Percentiles rank a stretch among this genome's conserved stretches.
Conservation (phyloP, 1,140 invertebrate genomes). For the Bombus impatiens region DNA sequence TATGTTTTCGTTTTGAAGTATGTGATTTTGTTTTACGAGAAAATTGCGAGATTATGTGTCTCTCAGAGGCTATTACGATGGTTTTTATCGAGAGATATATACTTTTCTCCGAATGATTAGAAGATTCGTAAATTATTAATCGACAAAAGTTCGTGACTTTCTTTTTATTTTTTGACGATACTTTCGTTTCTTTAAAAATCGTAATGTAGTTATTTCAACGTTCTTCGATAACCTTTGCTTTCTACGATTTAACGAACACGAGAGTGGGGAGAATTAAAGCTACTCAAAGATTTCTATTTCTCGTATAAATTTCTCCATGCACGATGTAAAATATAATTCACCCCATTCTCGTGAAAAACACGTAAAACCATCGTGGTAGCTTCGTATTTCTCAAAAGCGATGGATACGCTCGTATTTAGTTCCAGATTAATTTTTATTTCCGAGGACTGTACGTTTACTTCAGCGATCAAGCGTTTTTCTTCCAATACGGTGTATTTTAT, state of each 20-base stretch:
- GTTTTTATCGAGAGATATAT: neutral
- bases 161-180: neutral
- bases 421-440: constrained; percentile 21
- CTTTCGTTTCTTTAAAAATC: neutral
- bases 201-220: neutral
- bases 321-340: neutral
- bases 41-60: too few species aligned
- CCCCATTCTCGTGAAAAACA: neutral
- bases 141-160: neutral
- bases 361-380: neutral
- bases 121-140: neutral
- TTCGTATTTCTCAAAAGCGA: neutral
- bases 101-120: neutral
- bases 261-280: neutral
- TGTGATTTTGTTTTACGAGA: neutral
- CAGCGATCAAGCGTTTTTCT: neutral
- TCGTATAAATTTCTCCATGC: neutral
- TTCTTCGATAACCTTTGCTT: neutral
- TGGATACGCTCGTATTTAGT: neutral
- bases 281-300: neutral
- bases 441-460: constrained; percentile 2
- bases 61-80: neutral
- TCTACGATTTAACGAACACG: too few species aligned
- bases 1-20: neutral
- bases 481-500: neutral